Percentiles rank a stretch among this genome's conserved stretches.
Conservation (phyloP, 2,888 invertebrate species). For the Lumbricus terrestris region DNA sequence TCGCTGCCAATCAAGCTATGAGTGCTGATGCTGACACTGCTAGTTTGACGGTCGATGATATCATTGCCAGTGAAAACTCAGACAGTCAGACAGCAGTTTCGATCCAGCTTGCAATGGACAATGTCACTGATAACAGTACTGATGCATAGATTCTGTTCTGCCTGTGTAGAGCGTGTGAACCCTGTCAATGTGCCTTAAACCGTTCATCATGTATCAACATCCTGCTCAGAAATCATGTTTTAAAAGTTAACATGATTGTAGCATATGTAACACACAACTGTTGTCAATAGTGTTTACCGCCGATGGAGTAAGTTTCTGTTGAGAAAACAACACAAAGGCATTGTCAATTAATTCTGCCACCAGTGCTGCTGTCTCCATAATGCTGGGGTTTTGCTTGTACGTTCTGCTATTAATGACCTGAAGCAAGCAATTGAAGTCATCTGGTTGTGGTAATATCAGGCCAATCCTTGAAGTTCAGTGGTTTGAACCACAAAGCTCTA, state of each 20-base stretch:
- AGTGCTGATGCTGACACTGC: not conserved
- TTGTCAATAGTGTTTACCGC: not conserved
- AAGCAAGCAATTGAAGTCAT: not conserved
- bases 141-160: conserved; percentile 7
- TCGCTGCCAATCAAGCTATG: not conserved
- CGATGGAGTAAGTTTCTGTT: not conserved
- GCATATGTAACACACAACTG: not conserved
- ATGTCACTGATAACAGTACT: not conserved
- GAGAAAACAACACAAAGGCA: not conserved
- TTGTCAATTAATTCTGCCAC: conserved; percentile 3
- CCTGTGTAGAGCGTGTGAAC: not conserved
- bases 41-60: not conserved
- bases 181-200: conserved; percentile 14
- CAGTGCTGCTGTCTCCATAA: conserved; percentile 3
- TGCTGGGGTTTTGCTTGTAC: not conserved
- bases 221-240: conserved; percentile 13
- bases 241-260: conserved; percentile 3
- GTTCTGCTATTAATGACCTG: not conserved
- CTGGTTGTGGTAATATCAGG: not conserved
- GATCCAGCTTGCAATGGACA: not conserved
- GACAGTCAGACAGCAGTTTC: not conserved
- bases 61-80: not conserved
- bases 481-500: not conserved
- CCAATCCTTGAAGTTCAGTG: not conserved
- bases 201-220: not conserved